Evolutionary conservation across 2,888 invertebrate species (phyloP).

Genomic region (Conomelus anceps): DNA sequence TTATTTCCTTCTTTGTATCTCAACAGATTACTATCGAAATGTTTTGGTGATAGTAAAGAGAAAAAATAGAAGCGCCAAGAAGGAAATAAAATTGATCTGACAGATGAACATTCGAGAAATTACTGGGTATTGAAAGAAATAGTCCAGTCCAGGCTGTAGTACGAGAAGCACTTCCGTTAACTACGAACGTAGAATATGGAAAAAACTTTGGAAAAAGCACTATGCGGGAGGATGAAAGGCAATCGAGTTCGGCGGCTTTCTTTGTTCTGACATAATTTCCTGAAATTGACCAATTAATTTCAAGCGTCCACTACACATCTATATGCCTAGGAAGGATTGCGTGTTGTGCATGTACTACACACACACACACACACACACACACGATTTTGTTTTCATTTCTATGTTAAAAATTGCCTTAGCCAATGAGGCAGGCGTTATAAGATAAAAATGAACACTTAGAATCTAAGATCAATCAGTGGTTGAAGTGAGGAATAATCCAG

Average conservation of each 20-base stretch:
- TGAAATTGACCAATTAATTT: slow-evolving; percentile 12
- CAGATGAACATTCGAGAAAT: background rate
- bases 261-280: slow-evolving; percentile 10
- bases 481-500: too few relatives aligned
- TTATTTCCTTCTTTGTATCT: too few relatives aligned
- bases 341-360: background rate
- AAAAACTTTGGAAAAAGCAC: background rate
- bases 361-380: background rate
- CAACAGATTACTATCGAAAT: background rate
- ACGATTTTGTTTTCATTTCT: too few relatives aligned
- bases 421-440: too few relatives aligned
- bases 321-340: background rate
- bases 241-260: background rate
- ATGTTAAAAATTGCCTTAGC: too few relatives aligned
- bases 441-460: too few relatives aligned
- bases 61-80: background rate
- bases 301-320: background rate
- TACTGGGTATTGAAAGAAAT: background rate
- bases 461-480: too few relatives aligned
- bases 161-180: background rate
- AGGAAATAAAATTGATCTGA: background rate
- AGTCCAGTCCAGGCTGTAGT: background rate
- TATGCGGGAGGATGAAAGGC: background rate
- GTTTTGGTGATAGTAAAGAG: background rate
- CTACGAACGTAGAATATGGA: background rate